Base-by-base conservation (phyloP, 2,888 invertebrate genomes). In the Athalia circularis region DNA sequence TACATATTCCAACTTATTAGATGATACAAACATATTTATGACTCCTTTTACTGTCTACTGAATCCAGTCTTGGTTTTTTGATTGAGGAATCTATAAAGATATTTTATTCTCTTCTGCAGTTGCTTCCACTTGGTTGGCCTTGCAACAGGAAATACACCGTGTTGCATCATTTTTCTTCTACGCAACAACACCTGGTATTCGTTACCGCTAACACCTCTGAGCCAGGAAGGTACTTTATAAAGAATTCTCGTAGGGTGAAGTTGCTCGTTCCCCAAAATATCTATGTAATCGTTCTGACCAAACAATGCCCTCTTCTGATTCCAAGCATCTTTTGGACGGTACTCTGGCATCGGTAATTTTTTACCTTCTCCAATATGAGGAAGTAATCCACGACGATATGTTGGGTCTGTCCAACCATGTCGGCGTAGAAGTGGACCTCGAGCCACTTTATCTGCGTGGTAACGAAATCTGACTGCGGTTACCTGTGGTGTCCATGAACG, bases 271-370 rank as follows among this genome's bases (percentile, higher is more conserved):
- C 99, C 99, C 75, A 99, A 92, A 79, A 99, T 98, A 89, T 99
- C 98, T 82, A 99, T 98, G 87, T 98, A 99, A 90, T 99, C 98
- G 91, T 99, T 99, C 89, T 98, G 98, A 0, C 99, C 99, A 91
- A 96, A 97, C 0, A 97, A 89, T 1, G 98, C 97, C 86, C 93
- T 93, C 84, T 94, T 95, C 83, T 94, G 93, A 0, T 91, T 87
- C 98, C 98, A 99, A 0, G 90, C 86, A 90, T 97, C 93, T 82
- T 91, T 92, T 3, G 97, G 97, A 77, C 93, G 85, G 82, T 96
- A 96, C 57, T 93, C 91, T 0, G 96, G 96, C 87, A 96, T 93
- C 0, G 94, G 93, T 4, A 93, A 87, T 59, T 91, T 84, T 78
- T 90, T 90, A 3, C 92, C 92, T 79, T 91, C 90, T 76, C 92